Evolutionary conservation across 2,888 invertebrate species (phyloP).

Genomic region (Macaria liturata): DNA sequence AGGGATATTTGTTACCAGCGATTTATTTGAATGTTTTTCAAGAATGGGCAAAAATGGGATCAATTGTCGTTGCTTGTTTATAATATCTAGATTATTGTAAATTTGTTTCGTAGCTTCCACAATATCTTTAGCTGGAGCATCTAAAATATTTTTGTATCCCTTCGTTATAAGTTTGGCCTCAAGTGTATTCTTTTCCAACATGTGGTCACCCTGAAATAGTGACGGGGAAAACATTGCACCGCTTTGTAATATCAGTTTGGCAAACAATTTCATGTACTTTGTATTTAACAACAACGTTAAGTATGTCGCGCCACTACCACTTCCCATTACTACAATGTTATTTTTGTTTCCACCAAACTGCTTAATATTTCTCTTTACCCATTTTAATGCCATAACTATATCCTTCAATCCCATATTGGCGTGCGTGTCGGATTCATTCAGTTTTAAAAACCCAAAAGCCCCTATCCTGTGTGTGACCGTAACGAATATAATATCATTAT

Average conservation of each 20-base stretch:
- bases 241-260: constrained; percentile 73
- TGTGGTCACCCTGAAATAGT: constrained; percentile 54
- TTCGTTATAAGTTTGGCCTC: constrained; percentile 46
- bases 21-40: constrained; percentile 50
- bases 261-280: constrained; percentile 60
- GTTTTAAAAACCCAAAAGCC: constrained; percentile 69
- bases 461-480: constrained; percentile 69
- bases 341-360: constrained; percentile 65
- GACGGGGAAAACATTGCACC: constrained; percentile 67
- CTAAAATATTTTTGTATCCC: constrained; percentile 41
- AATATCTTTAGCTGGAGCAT: constrained; percentile 53
- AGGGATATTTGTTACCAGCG: constrained; percentile 49
- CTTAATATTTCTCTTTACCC: constrained; percentile 64
- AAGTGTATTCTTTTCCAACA: constrained; percentile 53
- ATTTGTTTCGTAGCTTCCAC: constrained; percentile 57
- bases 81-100: constrained; percentile 57
- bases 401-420: constrained; percentile 77
- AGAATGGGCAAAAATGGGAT: constrained; percentile 67
- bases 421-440: constrained; percentile 56
- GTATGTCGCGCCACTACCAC: constrained; percentile 66
- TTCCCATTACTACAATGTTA: constrained; percentile 67
- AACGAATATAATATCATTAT: constrained; percentile 64
- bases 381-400: constrained; percentile 69
- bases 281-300: constrained; percentile 62
- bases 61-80: constrained; percentile 63